These are phyloP conservation scores for Caerostris extrusa DNA, from an alignment of 1,140 invertebrate genomes.

Conservation along the genomic window DNA sequence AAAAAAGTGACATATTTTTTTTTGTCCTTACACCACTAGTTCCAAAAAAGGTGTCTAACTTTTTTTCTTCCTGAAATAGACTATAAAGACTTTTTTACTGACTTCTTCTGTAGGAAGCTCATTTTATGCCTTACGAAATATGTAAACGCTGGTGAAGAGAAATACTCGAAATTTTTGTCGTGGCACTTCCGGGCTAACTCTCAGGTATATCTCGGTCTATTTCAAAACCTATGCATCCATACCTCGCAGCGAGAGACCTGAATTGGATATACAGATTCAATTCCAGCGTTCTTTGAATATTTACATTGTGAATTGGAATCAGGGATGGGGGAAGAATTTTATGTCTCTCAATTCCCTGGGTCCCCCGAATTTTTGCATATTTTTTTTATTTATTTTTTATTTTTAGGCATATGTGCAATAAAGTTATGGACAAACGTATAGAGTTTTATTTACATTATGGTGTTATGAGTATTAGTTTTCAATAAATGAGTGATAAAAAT, in stretches of 20 bases:
- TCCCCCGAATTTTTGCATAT: not conserved
- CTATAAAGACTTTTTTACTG: not conserved
- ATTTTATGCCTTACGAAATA: conserved; percentile 47
- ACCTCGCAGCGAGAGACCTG: not conserved
- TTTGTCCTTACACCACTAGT: not conserved
- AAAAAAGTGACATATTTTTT: no score
- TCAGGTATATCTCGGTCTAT: conserved; percentile 16
- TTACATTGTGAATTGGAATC: conserved; percentile 2
- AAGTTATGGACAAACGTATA: no score
- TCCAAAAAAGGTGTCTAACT: not conserved
- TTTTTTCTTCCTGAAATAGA: not conserved
- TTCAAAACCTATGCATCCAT: not conserved
- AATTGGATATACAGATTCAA: conserved; percentile 36
- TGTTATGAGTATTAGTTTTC: no score
- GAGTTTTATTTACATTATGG: no score
- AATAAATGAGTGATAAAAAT: no score
- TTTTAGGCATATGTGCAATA: no score
- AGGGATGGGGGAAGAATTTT: not conserved
- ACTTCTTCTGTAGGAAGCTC: not conserved
- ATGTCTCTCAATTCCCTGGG: not conserved
- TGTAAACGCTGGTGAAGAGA: not conserved
- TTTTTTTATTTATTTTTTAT: no score
- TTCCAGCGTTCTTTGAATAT: conserved; percentile 5
- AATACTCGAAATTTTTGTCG: not conserved
- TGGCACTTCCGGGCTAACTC: not conserved